Conservation (phyloP, 2,113 vertebrate genomes). For the Podilymbus podiceps region DNA sequence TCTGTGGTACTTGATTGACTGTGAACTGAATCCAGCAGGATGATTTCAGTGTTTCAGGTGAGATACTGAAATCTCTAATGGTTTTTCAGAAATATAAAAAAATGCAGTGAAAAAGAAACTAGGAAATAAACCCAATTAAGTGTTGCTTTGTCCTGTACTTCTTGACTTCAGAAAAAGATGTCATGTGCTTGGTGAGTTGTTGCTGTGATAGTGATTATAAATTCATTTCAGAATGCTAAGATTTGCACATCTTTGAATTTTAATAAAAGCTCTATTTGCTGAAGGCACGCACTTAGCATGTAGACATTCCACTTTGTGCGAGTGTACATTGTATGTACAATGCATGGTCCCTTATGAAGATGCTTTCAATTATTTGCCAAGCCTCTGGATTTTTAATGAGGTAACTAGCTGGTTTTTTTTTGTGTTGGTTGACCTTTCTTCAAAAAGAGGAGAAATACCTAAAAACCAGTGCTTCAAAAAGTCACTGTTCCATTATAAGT, state of each 20-base stretch:
- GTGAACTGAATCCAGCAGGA: background rate
- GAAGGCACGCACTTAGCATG: background rate
- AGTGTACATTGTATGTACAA: background rate
- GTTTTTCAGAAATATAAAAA: background rate
- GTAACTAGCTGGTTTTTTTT: background rate
- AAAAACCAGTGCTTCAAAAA: background rate
- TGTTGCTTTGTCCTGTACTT: background rate
- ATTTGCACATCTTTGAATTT: background rate
- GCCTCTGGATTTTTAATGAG: background rate
- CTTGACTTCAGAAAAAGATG: background rate
- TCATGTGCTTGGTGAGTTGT: background rate
- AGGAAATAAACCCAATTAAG: background rate
- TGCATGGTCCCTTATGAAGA: accelerated
- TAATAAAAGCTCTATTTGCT: background rate
- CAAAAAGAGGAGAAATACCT: background rate
- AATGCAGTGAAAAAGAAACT: background rate
- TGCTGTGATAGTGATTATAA: background rate
- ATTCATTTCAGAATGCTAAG: background rate
- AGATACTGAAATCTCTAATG: background rate
- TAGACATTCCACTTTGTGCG: background rate
- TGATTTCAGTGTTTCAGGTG: background rate
- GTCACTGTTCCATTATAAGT: background rate
- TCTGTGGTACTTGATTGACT: background rate
- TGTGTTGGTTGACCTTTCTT: background rate
- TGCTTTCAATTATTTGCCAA: background rate